These are phyloP conservation scores for Urocolius indicus DNA, from an alignment of 2,113 vertebrate genomes.

Conservation along the genomic window DNA sequence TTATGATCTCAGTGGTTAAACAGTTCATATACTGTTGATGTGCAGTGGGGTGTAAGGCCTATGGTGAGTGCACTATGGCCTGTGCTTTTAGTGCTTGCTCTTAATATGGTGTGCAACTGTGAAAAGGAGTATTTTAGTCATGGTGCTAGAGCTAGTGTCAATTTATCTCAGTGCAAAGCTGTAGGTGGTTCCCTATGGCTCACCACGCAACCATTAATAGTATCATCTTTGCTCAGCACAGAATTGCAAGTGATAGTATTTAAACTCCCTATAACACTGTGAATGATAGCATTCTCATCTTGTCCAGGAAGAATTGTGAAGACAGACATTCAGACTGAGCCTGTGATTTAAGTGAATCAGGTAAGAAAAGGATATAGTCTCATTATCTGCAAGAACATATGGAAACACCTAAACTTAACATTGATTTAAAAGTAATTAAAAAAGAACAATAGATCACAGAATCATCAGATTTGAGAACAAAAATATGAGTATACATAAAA, in stretches of 20 bases:
- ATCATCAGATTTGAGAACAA: background rate
- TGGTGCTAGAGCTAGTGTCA: constrained; percentile 10
- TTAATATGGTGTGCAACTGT: constrained; percentile 55
- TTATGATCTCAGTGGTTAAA: background rate
- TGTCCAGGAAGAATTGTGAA: constrained; percentile 5
- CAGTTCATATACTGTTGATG: background rate
- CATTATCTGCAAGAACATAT: background rate
- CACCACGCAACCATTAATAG: constrained; percentile 53
- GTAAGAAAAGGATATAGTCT: background rate
- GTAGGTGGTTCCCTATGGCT: constrained; percentile 65
- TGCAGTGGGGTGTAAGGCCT: background rate
- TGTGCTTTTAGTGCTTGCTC: background rate
- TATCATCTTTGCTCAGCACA: constrained; percentile 56
- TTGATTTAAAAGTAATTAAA: constrained; percentile 22
- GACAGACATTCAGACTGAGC: background rate
- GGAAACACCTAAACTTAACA: background rate
- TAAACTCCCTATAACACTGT: constrained; percentile 37
- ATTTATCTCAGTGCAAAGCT: constrained; percentile 50
- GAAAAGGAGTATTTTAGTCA: constrained; percentile 66
- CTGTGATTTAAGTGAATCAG: background rate
- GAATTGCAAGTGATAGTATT: constrained; percentile 31
- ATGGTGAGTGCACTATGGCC: background rate
- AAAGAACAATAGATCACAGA: background rate
- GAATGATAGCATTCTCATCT: constrained; percentile 25
- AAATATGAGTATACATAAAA: background rate